Percentiles rank a stretch among this genome's conserved stretches.
phyloP scores from a whole-genome alignment of 1,140 invertebrate genomes.

The Triops longicaudatus region DNA sequence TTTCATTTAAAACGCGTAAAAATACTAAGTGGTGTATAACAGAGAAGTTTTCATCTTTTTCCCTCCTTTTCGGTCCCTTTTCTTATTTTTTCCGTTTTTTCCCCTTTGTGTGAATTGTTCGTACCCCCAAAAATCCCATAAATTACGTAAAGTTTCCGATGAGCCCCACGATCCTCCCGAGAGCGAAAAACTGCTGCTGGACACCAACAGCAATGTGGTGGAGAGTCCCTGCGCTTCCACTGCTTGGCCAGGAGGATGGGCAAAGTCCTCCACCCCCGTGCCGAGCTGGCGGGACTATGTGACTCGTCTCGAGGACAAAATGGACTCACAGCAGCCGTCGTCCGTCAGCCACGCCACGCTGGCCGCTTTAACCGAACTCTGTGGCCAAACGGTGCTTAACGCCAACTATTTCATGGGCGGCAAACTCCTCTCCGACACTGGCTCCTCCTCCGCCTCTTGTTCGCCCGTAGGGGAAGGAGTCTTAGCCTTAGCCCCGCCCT shows the following conservation, averaged over 20 bases:
- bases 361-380: constrained; percentile 68
- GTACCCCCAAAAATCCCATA: too few relatives aligned
- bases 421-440: constrained; percentile 35
- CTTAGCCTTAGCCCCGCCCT: constrained; percentile 28
- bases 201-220: not conserved
- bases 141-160: not conserved
- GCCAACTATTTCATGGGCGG: constrained; percentile 63
- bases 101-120: too few relatives aligned
- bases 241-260: too few relatives aligned
- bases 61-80: too few relatives aligned
- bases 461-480: not conserved
- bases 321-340: not conserved
- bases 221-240: not conserved
- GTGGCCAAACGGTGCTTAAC: constrained; percentile 71
- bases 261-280: too few relatives aligned
- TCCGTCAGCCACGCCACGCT: constrained; percentile 35
- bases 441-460: too few relatives aligned
- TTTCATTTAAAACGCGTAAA: too few relatives aligned
- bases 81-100: too few relatives aligned
- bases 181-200: not conserved
- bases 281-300: not conserved
- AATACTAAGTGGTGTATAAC: too few relatives aligned
- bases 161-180: not conserved
- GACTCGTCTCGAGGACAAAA: not conserved
- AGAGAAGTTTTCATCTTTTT: too few relatives aligned